Conservation (phyloP, 2,113 vertebrate species). For the Hippocampus barbouri region DNA sequence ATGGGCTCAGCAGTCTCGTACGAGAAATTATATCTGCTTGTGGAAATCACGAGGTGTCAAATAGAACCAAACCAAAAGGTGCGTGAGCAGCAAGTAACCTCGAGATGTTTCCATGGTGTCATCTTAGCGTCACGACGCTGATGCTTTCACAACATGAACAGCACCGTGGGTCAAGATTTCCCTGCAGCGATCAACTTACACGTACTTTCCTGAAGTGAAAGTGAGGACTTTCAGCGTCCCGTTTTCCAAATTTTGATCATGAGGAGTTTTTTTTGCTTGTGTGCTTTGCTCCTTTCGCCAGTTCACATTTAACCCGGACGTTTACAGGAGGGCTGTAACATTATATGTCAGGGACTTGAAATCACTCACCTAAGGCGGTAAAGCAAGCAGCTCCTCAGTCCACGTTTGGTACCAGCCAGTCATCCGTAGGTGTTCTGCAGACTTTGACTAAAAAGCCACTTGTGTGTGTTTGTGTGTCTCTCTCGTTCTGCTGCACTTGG, state of each 20-base stretch:
- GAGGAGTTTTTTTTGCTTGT: not conserved
- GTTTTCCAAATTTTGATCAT: constrained; percentile 13
- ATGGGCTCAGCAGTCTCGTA: not conserved
- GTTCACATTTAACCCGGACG: constrained; percentile 12
- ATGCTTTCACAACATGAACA: constrained; percentile 12
- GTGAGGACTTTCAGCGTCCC: constrained; percentile 2
- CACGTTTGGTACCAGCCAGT: constrained; percentile 8
- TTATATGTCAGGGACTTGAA: constrained; percentile 19
- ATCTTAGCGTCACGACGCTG: constrained; percentile 27
- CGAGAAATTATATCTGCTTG: not conserved
- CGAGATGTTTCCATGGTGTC: constrained; percentile 33
- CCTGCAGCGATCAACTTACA: constrained; percentile 2
- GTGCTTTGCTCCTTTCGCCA: not conserved
- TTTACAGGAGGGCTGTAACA: constrained; percentile 13
- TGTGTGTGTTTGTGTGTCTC: constrained; percentile 10
- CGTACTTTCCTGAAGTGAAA: not conserved
- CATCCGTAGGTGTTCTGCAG: constrained; percentile 12
- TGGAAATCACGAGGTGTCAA: not conserved
- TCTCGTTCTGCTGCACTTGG: constrained; percentile 35
- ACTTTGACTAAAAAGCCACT: constrained; percentile 26
- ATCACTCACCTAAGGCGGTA: constrained; percentile 14
- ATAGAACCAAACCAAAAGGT: not conserved
- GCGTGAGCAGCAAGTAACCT: not conserved
- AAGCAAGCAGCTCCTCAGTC: constrained; percentile 22
- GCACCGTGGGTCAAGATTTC: not conserved